Evolutionary conservation across 1,140 invertebrate genomes (phyloP).

Genomic region (Macrotrachela quadricornifera): DNA sequence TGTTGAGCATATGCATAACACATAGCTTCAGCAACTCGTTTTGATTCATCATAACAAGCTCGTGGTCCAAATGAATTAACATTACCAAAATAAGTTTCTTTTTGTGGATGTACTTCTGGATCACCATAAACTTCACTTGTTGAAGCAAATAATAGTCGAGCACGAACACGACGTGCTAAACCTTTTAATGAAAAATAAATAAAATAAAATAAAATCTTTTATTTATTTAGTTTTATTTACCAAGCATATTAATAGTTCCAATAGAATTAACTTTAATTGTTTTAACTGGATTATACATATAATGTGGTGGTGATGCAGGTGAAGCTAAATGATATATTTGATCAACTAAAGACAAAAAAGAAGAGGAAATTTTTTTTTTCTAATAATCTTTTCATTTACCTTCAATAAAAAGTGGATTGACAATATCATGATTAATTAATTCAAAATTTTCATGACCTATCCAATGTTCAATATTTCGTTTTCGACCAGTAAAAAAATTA

Average conservation of each 20-base stretch:
- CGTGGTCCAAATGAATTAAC: slow-evolving; percentile 89
- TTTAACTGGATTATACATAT: slow-evolving; percentile 98
- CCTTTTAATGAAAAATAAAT: no score
- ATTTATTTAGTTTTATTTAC: no score
- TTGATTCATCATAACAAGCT: slow-evolving; percentile 96
- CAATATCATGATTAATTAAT: slow-evolving; percentile 92
- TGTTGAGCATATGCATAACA: slow-evolving; percentile 63
- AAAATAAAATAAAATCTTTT: no score
- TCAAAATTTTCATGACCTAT: slow-evolving; percentile 97
- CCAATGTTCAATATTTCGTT: slow-evolving; percentile 93
- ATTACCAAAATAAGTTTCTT: slow-evolving; percentile 70
- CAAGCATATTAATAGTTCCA: slow-evolving; percentile 89
- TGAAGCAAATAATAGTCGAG: slow-evolving; percentile 78
- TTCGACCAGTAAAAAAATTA: slow-evolving; percentile 92
- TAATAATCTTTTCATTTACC: slow-evolving; percentile 15
- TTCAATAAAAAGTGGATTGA: slow-evolving; percentile 89
- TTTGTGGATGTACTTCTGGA: slow-evolving; percentile 82
- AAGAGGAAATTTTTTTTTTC: neutral
- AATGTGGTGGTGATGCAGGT: slow-evolving; percentile 92
- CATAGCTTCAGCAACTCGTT: slow-evolving; percentile 81
- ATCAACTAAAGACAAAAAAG: slow-evolving; percentile 51
- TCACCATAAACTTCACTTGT: slow-evolving; percentile 84
- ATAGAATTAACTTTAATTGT: slow-evolving; percentile 98
- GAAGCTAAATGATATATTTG: slow-evolving; percentile 97
- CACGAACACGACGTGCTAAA: slow-evolving; percentile 69